Percentiles rank a stretch among this genome's conserved stretches.
Conservation (phyloP, 2,113 vertebrate genomes). For the Osmerus eperlanus region DNA sequence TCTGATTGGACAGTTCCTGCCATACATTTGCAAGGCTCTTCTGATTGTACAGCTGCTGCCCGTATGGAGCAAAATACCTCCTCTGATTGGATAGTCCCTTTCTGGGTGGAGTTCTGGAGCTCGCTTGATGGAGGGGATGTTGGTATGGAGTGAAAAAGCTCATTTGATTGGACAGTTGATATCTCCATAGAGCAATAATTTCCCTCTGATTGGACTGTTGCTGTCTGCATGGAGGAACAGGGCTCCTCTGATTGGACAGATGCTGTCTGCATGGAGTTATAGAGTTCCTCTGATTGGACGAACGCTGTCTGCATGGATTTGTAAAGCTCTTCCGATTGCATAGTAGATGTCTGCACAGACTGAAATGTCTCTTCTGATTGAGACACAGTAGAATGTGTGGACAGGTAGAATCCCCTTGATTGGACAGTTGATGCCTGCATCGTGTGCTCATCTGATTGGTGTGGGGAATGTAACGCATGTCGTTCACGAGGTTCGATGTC, state of each 20-base stretch:
- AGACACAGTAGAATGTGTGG: too few species aligned
- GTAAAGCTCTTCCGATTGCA: conserved; percentile 24
- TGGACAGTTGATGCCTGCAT: conserved; percentile 20
- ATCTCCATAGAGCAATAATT: conserved; percentile 9
- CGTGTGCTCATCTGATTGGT: conserved; percentile 13
- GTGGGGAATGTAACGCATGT: not conserved
- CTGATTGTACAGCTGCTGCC: conserved; percentile 15
- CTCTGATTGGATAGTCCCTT: conserved; percentile 23
- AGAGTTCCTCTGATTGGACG: conserved; percentile 17
- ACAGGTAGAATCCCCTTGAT: too few species aligned
- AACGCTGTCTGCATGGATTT: conserved; percentile 11
- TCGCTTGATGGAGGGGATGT: conserved; percentile 25
- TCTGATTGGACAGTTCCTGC: conserved; percentile 11
- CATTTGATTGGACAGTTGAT: conserved; percentile 14
- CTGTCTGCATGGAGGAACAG: conserved; percentile 12
- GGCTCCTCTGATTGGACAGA: conserved; percentile 24
- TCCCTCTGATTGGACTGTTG: conserved; percentile 24
- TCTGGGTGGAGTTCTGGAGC: conserved; percentile 27
- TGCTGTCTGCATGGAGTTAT: not conserved
- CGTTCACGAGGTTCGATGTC: too few species aligned
- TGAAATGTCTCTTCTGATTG: conserved; percentile 30
- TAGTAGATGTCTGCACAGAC: conserved; percentile 20
- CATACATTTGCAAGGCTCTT: not conserved
- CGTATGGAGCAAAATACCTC: conserved; percentile 34
- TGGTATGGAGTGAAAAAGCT: conserved; percentile 8